Evolutionary conservation across 2,797 vertebrate species (phyloP), one percentile per base, ranked within the genome.

Genomic region (Periparus ater): DNA sequence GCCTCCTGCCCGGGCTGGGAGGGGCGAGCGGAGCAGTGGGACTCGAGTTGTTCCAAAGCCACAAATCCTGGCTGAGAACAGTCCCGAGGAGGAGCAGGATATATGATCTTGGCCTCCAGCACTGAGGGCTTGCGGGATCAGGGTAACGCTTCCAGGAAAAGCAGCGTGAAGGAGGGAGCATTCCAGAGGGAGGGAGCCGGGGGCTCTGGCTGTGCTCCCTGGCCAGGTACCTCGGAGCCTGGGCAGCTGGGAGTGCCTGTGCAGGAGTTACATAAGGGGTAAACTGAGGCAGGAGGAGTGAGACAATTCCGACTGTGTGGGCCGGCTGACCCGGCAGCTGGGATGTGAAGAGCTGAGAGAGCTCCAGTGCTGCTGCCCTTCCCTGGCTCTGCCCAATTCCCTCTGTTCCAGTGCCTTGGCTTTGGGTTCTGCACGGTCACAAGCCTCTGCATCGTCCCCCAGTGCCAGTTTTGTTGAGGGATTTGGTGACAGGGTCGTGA

Each of bases 221-320:
- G 84, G 61, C 82, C 85, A 42, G 92, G 88, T 70, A 40, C 73
- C 73, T 27, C 42, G 6, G 20, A 57, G 70, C 58, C 17, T 2
- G 14, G 55, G 36, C 0, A 13, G 32, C 45, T n/a, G 15, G 4
- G 18, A 29, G 47, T 1, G 73, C 40, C 71, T 54, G 44, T 21
- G 84, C n/a, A 66, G 79, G 4, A 40, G 63, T 38, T 21, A 1
- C 3, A 19, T 8, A 4, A n/a, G 63, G 75, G 86, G 92, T 60
- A 95, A 96, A 94, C 80, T 82, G 94, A 93, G 95, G 94, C 89
- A 94, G 73, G 84, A 79, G 74, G 27, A 6, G 6, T 7, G 84
- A 5, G 76, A 13, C 18, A 32, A n/a, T 30, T 5, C 25, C 2
- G 2, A 0, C 1, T 2, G 27, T 4, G 1, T 7, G 27, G 32